phyloP scores from a whole-genome alignment of 2,888 invertebrate genomes.

The Zhuqinia jingwanae region DNA sequence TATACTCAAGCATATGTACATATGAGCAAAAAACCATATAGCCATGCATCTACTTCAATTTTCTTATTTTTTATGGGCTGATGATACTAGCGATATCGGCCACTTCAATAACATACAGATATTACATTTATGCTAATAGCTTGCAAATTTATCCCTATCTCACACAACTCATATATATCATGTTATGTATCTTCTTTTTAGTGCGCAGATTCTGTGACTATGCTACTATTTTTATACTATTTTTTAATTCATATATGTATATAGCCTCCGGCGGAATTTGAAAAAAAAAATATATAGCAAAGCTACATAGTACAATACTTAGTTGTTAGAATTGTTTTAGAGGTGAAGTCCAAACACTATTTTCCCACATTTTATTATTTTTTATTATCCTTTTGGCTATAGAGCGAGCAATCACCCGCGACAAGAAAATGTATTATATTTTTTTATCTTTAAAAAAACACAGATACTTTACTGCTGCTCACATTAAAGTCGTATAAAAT shows the following conservation, averaged over 20 bases:
- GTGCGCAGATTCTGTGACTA: not conserved
- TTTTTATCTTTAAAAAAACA: not conserved
- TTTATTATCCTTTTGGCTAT: constrained; percentile 8
- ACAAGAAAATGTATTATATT: not conserved
- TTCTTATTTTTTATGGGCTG: constrained; percentile 10
- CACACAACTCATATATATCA: no score
- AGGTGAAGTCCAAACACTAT: constrained; percentile 25
- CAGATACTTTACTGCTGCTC: no score
- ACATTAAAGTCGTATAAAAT: not conserved
- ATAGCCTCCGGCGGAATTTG: no score
- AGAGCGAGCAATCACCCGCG: constrained; percentile 2
- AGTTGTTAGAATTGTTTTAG: not conserved
- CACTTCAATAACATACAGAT: not conserved
- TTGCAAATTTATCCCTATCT: constrained; percentile 30
- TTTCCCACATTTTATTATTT: constrained; percentile 29
- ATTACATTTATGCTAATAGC: constrained; percentile 39
- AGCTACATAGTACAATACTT: not conserved
- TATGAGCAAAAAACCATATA: no score
- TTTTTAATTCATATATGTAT: not conserved
- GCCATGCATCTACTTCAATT: no score
- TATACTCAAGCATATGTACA: not conserved
- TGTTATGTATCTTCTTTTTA: constrained; percentile 10
- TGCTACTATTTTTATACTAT: not conserved
- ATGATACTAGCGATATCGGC: constrained; percentile 12
- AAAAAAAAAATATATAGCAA: no score